Evolutionary conservation across 2,113 vertebrate species (phyloP).

Genomic region (Urocitellus parryii): DNA sequence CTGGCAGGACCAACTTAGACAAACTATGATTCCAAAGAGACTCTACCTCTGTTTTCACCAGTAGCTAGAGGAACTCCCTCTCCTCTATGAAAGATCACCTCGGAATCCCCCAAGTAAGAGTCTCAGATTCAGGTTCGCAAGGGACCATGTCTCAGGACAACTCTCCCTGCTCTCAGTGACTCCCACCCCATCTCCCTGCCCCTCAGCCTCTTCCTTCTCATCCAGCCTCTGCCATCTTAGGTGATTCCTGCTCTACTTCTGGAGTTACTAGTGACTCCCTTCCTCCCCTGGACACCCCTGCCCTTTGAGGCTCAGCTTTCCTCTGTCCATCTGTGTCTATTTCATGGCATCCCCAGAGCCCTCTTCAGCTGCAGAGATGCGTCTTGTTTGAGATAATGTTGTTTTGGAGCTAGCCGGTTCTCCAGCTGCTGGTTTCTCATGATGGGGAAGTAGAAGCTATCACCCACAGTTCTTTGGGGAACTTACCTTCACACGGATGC

Average conservation of each 20-base stretch:
- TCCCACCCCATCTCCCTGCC: background rate
- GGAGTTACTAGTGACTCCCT: no score
- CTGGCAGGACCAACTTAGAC: background rate
- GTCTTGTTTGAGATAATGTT: background rate
- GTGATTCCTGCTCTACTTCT: background rate
- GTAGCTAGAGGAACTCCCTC: background rate
- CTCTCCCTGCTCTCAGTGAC: background rate
- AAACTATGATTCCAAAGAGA: background rate
- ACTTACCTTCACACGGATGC: background rate
- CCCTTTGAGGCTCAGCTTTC: background rate
- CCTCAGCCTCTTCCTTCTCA: no score
- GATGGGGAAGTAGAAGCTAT: background rate
- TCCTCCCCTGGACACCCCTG: no score
- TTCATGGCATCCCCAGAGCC: no score
- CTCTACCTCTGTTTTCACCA: background rate
- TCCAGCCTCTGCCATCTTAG: background rate
- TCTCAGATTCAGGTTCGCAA: fast-evolving
- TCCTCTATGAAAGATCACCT: background rate
- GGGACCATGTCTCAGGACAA: background rate
- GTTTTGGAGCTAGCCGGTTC: background rate
- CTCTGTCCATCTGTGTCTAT: background rate
- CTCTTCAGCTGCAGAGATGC: background rate
- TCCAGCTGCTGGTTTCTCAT: background rate
- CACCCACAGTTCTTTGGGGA: background rate
- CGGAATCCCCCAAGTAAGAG: background rate